Percentiles rank a stretch among this genome's conserved stretches.
phyloP scores from a whole-genome alignment of 2,113 vertebrate genomes.

The Onychostruthus taczanowskii region DNA sequence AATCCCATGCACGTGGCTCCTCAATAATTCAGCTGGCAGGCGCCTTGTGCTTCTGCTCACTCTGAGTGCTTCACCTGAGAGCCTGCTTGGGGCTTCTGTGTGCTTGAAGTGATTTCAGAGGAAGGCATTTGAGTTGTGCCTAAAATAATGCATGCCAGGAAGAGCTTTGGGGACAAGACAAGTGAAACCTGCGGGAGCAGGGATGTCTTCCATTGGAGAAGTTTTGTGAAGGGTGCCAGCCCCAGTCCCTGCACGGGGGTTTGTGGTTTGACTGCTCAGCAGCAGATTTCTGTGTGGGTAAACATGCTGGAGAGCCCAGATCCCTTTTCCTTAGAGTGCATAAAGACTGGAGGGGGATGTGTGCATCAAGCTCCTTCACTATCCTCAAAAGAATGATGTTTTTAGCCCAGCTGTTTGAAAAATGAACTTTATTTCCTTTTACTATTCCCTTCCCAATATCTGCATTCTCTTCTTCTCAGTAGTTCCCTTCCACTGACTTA shows the following conservation, averaged over 20 bases:
- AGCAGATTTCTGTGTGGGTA: neutral
- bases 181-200: neutral
- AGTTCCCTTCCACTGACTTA: neutral
- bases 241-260: accelerated
- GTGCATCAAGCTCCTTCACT: neutral
- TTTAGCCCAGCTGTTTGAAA: neutral
- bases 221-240: neutral
- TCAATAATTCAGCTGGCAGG: neutral
- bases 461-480: neutral
- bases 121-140: neutral
- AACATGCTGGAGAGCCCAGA: neutral
- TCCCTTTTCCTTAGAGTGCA: neutral
- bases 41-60: neutral
- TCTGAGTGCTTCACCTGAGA: neutral
- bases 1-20: neutral
- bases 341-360: neutral
- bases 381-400: neutral
- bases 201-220: neutral
- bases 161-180: neutral
- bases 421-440: neutral
- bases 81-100: neutral
- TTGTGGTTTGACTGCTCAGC: neutral
- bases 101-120: neutral
- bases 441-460: neutral
- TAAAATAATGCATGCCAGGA: neutral